Evolutionary conservation across 2,888 invertebrate genomes (phyloP), one percentile per base, ranked within the genome.

Genomic region (Pharmacophagus antenor): DNA sequence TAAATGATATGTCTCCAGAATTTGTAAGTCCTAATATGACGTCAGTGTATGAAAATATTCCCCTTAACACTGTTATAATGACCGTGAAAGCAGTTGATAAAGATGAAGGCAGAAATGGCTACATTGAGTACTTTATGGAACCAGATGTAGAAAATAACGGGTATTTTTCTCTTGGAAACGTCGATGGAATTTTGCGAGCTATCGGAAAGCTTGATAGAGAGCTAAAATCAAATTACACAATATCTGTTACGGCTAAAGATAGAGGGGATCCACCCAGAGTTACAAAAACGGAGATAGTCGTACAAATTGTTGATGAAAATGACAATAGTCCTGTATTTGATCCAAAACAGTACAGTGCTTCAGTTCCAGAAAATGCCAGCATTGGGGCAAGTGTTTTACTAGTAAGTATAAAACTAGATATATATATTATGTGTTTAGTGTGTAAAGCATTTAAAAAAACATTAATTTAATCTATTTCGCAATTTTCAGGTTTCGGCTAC

Each of bases 361-460:
- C 95, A 2, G 95, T 98, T 27, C 95, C 96, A 0, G 98, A 98
- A 88, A 97, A 98, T 82, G 96, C 97, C n/a, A 95, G 96, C 67
- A 96, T 98, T 68, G 98, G 98, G 6, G 96, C 96, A 46, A 97
- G 95, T 79, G 96, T 98, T 0, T 82, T 98, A 44, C 96, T 96
- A 92, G 95, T 95, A 83, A 82, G 74, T 70, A 47, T 64, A 54
- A n/a, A 47, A 23, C 10, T 22, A 22, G 1, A 42, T n/a, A n/a
- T n/a, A n/a, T n/a, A n/a, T n/a, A n/a, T n/a, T n/a, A n/a, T n/a
- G n/a, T n/a, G n/a, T n/a, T n/a, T n/a, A n/a, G n/a, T n/a, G n/a
- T n/a, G n/a, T n/a, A n/a, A n/a, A n/a, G n/a, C n/a, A n/a, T n/a
- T 2, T n/a, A 44, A 8, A 44, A 10, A 44, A 15, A 17, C 7